Evolutionary conservation across 2,797 vertebrate genomes (phyloP).

Genomic region (Euthynnus affinis): DNA sequence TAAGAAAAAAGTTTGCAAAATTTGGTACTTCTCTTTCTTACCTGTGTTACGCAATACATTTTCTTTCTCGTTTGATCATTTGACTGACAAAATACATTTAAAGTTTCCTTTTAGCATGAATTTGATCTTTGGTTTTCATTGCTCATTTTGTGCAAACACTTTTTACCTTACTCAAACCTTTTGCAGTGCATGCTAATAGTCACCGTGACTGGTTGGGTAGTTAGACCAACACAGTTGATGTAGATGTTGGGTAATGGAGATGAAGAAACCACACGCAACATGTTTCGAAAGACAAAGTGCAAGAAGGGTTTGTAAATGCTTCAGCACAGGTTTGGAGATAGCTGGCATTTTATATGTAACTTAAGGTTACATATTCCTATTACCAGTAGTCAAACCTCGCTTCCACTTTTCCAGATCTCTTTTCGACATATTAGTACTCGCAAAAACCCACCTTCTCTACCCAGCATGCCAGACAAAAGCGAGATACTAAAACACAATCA

Average conservation of each 20-base stretch:
- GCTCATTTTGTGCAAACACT: not conserved
- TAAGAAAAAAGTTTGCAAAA: not conserved
- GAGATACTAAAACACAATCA: conserved; percentile 31
- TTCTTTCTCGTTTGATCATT: not conserved
- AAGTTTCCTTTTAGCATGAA: not conserved
- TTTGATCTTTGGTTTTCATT: not conserved
- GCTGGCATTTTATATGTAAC: not conserved
- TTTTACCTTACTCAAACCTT: not conserved
- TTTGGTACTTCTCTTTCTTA: not conserved
- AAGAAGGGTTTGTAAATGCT: not conserved
- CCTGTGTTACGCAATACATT: not conserved
- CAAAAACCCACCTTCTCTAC: not conserved
- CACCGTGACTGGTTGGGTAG: not conserved
- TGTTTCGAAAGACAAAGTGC: conserved; percentile 64
- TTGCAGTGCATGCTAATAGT: not conserved
- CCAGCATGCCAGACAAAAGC: not conserved
- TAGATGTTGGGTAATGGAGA: conserved; percentile 34
- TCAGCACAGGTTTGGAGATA: not conserved
- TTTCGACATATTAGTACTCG: not conserved
- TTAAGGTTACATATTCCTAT: not conserved
- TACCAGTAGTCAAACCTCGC: not conserved
- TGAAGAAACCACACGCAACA: conserved; percentile 30
- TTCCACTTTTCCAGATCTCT: not conserved
- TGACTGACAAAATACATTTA: not conserved
- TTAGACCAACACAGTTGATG: conserved; percentile 8